A percentile compares a stretch with the other conserved stretches of the same genome.
Conservation (phyloP, 2,888 invertebrate species). For the Kuschelorhynchus macadamiae region DNA sequence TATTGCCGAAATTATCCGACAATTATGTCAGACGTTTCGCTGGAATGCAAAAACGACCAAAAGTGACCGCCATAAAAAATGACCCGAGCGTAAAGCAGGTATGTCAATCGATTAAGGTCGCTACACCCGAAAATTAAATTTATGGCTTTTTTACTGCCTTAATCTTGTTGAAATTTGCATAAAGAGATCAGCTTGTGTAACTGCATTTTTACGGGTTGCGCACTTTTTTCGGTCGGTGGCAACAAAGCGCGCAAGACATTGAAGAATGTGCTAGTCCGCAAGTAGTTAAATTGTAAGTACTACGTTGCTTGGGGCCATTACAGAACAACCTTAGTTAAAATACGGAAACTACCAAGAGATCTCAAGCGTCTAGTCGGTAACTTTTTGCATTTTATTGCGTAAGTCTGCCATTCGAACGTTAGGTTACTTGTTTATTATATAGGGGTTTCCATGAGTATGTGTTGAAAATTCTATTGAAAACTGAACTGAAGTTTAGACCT, state of each 20-base stretch:
- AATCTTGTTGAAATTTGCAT: slow-evolving; percentile 36
- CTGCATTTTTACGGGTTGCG: slow-evolving; percentile 31
- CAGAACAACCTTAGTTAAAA: no score
- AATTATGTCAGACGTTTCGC: slow-evolving; percentile 15
- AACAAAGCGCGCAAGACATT: not conserved
- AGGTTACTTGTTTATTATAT: no score
- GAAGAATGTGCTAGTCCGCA: not conserved
- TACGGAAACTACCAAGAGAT: no score
- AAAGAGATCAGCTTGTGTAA: slow-evolving; percentile 31
- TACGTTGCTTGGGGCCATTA: no score
- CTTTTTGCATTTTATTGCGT: no score
- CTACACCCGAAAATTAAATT: slow-evolving; percentile 34
- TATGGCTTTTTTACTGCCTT: slow-evolving; percentile 25
- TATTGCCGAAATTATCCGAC: slow-evolving; percentile 11
- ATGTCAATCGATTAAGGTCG: slow-evolving; percentile 33
- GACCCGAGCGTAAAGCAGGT: slow-evolving; percentile 21
- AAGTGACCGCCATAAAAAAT: slow-evolving; percentile 19
- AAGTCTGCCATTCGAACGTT: no score
- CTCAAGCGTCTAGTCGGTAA: no score
- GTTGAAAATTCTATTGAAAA: no score
- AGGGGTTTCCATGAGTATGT: no score
- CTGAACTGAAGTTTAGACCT: no score
- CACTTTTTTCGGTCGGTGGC: slow-evolving; percentile 8
- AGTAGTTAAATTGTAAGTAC: no score
- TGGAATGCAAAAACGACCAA: slow-evolving; percentile 17